These are phyloP conservation scores for Hyles euphorbiae DNA, from an alignment of 1,140 invertebrate species.

Conservation along the genomic window DNA sequence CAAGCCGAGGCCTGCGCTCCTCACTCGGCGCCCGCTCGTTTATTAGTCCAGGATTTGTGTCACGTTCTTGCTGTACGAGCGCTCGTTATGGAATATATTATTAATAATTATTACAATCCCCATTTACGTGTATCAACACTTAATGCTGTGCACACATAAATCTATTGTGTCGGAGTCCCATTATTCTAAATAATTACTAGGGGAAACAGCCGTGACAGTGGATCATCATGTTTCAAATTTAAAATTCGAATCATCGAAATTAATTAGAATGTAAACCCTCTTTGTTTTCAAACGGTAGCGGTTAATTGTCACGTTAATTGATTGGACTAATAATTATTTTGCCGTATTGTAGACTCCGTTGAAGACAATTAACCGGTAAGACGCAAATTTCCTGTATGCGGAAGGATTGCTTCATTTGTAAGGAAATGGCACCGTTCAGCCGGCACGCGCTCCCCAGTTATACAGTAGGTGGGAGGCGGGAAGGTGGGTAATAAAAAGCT, in stretches of 20 bases:
- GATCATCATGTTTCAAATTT: too few species aligned
- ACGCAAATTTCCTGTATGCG: constrained; percentile 18
- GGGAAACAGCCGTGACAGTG: too few species aligned
- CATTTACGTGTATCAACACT: constrained; percentile 13
- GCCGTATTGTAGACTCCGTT: background rate
- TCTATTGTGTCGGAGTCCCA: too few species aligned
- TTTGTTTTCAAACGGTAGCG: too few species aligned
- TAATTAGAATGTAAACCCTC: too few species aligned
- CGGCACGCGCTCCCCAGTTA: constrained; percentile 9
- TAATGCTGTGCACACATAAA: constrained; percentile 4
- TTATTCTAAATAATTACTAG: too few species aligned
- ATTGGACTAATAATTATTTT: constrained; percentile 1
- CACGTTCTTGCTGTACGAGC: constrained; percentile 32
- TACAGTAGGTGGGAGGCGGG: constrained; percentile 14
- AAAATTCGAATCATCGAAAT: too few species aligned
- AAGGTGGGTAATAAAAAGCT: constrained; percentile 56
- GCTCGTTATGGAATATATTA: constrained; percentile 37
- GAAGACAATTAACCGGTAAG: constrained; percentile 1
- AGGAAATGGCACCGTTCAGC: constrained; percentile 27
- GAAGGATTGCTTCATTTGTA: constrained; percentile 41
- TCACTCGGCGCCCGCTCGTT: constrained; percentile 29
- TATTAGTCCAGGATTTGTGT: constrained; percentile 44
- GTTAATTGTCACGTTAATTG: constrained; percentile 3
- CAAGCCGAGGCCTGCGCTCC: background rate
- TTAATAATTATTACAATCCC: constrained; percentile 20